A percentile compares a stretch with the other conserved stretches of the same genome.
These are phyloP conservation scores for Zoanthus sansibaricus DNA, from an alignment of 92 coral and sea anemone genomes.

Conservation along the genomic window DNA sequence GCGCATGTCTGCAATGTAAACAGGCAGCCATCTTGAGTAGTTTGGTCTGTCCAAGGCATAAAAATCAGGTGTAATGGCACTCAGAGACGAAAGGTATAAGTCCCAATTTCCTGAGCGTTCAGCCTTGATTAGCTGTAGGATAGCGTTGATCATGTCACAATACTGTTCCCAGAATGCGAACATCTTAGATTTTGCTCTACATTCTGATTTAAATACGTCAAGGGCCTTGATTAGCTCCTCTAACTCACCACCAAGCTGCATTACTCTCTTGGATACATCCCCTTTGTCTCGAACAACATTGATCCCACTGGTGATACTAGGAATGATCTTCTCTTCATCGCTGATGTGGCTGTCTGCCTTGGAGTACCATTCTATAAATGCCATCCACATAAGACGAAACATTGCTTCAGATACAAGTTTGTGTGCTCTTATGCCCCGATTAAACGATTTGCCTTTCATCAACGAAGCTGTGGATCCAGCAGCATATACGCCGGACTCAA, in stretches of 20 bases:
- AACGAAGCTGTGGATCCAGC: constrained; percentile 22
- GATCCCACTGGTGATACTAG: neutral
- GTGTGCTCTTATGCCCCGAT: constrained; percentile 3
- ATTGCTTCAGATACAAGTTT: constrained; percentile 3
- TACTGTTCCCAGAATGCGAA: constrained; percentile 21
- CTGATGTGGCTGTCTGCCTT: constrained; percentile 2
- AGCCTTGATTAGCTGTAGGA: constrained; percentile 6
- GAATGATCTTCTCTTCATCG: neutral
- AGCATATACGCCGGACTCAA: constrained; percentile 68
- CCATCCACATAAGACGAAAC: constrained; percentile 2
- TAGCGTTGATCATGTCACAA: constrained; percentile 3
- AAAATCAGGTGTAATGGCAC: neutral
- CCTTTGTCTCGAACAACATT: constrained; percentile 4
- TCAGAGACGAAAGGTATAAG: constrained; percentile 7
- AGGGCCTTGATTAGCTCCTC: constrained; percentile 3
- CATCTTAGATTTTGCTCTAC: constrained; percentile 5
- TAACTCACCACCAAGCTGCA: constrained; percentile 9
- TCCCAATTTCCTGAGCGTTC: constrained; percentile 16
- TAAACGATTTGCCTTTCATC: constrained; percentile 49
- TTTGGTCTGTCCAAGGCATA: constrained; percentile 44
- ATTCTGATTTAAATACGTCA: neutral
- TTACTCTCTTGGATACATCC: neutral
- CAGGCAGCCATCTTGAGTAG: constrained; percentile 60
- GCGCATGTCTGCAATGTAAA: constrained; percentile 66
- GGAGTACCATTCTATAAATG: constrained; percentile 17